Base-by-base conservation (phyloP, 2,888 invertebrate species). In the Pilophorus perplexus region DNA sequence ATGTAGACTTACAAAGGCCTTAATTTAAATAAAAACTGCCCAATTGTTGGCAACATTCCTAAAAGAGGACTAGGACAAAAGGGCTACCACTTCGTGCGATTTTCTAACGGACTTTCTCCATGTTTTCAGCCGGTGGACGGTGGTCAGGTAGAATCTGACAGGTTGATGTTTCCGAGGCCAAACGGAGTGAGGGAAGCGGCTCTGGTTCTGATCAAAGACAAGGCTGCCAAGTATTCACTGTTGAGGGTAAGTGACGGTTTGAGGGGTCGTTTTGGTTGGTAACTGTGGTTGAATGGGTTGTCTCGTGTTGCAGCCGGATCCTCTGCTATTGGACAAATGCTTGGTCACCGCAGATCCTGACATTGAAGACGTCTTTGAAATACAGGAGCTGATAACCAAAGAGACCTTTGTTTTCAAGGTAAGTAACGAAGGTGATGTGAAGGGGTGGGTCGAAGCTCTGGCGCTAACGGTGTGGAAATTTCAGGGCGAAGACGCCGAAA, bases 361-460 rank as follows among this genome's bases (percentile, higher is more conserved):
- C 73, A 88, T 89, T 77, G 91, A 93, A 76, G 93, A 94, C 77
- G 93, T 93, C 78, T 95, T 96, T 77, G 96, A 96, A 82, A 87
- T 96, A 72, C 93, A 93, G 79, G 94, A 95, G 80, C 85, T 93
- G 71, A 87, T 90, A 71, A 89, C 91, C 68, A 93, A 93, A 80
- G 95, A 95, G 78, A 90, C 93, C 66, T 93, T 89, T 79, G 89
- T 94, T 78, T 91, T 95, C 79, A 95, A 95, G 88, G 95, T 93
- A 78, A 68, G n/a, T 52, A 1, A n/a, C n/a, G n/a, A n/a, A n/a
- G n/a, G n/a, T n/a, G n/a, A n/a, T n/a, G n/a, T n/a, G n/a, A n/a
- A n/a, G n/a, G n/a, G n/a, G n/a, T n/a, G n/a, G n/a, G n/a, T n/a
- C n/a, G n/a, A n/a, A n/a, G n/a, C n/a, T n/a, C n/a, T n/a, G n/a